Conservation (phyloP, 2,888 invertebrate genomes). For the Carabus problematicus region DNA sequence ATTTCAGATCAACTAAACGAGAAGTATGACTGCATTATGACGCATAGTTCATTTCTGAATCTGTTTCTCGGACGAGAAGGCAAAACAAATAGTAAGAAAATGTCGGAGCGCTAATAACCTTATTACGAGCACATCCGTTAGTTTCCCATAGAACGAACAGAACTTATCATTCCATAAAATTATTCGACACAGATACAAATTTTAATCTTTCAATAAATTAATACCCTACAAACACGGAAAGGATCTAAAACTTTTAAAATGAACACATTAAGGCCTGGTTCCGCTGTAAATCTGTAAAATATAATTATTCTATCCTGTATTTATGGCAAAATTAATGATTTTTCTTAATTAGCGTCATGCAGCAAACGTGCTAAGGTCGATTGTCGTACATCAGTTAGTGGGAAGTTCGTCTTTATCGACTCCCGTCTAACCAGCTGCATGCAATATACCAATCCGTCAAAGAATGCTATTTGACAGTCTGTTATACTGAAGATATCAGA, state of each 20-base stretch:
- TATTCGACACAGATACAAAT: constrained; percentile 29
- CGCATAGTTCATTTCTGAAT: no score
- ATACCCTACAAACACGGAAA: constrained; percentile 37
- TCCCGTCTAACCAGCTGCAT: constrained; percentile 14
- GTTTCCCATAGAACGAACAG: constrained; percentile 20
- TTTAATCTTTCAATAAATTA: constrained; percentile 41
- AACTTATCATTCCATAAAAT: constrained; percentile 1
- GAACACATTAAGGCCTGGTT: constrained; percentile 33
- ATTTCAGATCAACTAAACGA: no score
- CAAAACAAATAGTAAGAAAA: no score
- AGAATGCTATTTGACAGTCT: constrained; percentile 37
- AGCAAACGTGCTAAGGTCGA: constrained; percentile 45
- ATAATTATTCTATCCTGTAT: constrained; percentile 54
- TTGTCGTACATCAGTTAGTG: constrained; percentile 21
- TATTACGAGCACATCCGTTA: constrained; percentile 32
- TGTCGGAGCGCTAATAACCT: constrained; percentile 17
- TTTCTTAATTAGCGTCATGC: constrained; percentile 59
- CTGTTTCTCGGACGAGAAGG: no score
- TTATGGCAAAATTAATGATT: constrained; percentile 57
- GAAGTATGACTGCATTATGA: no score
- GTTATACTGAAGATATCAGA: constrained; percentile 39
- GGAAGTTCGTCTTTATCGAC: constrained; percentile 35
- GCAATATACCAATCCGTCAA: constrained; percentile 42
- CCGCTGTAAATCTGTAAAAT: constrained; percentile 49
- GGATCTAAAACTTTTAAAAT: constrained; percentile 37